These are phyloP conservation scores for Hecatera dysodea DNA, from an alignment of 2,888 invertebrate genomes.

Conservation along the genomic window DNA sequence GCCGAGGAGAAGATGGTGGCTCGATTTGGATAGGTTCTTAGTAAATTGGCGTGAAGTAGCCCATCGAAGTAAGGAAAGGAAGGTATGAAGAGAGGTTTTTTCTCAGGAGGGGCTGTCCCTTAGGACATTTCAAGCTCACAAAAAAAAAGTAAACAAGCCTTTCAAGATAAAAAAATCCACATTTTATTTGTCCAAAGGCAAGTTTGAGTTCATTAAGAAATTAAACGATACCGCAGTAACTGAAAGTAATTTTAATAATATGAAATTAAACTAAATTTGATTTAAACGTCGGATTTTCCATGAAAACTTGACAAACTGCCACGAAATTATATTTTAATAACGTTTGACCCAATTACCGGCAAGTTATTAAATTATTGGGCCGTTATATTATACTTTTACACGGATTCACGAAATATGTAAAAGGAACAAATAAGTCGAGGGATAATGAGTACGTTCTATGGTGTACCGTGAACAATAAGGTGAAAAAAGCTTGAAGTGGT, in stretches of 20 bases:
- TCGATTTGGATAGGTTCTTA: too few species aligned
- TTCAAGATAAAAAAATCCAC: not conserved
- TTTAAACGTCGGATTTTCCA: slow-evolving; percentile 3
- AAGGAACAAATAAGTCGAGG: not conserved
- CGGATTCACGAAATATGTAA: not conserved
- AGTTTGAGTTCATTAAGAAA: not conserved
- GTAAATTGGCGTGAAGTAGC: too few species aligned
- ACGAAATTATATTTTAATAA: slow-evolving; percentile 37
- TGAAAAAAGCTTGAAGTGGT: too few species aligned
- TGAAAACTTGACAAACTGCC: slow-evolving; percentile 19
- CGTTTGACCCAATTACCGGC: slow-evolving; percentile 12
- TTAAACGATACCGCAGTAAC: not conserved
- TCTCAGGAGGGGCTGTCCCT: too few species aligned
- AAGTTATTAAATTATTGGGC: slow-evolving; percentile 7
- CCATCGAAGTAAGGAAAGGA: too few species aligned
- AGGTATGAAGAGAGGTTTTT: too few species aligned
- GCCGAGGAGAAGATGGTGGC: too few species aligned
- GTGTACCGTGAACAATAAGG: too few species aligned
- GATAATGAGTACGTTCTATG: not conserved
- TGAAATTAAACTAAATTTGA: slow-evolving; percentile 12
- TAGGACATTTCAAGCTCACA: too few species aligned
- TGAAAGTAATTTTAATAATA: slow-evolving; percentile 22
- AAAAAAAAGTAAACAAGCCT: not conserved
- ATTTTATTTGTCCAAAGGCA: not conserved
- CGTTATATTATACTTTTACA: slow-evolving; percentile 1